Base-by-base conservation (phyloP, 2,797 vertebrate species). In the Gobionotothen gibberifrons region DNA sequence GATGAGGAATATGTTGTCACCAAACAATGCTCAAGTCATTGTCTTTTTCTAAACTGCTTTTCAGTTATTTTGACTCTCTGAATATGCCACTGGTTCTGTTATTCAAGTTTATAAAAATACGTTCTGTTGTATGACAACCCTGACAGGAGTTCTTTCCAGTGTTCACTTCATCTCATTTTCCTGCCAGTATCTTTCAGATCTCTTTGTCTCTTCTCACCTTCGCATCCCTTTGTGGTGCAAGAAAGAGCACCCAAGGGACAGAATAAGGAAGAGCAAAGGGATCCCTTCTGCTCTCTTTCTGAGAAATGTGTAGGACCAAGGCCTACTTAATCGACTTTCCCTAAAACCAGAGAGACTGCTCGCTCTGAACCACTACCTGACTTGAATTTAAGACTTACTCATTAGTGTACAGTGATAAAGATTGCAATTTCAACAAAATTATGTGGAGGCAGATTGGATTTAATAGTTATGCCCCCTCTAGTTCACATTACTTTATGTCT, bases 131-230 rank as follows among this genome's bases (percentile, higher is more conserved):
- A 61, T 5, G 9, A 52, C 17, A 52, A 29, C 64, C 16, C 17
- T 56, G 60, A 68, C 9, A 22, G 49, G 47, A 78, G 52, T 70
- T 46, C 57, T 66, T 84, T 80, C 77, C 71, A 59, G 48, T 22
- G 44, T 75, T 86, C 36, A 40, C 58, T 78, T 82, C 66, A 80
- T 69, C 67, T 80, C 57, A 69, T 72, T 75, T 46, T 49, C 77
- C 68, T 80, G 49, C 59, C 29, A 51, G 56, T 84, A 74, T 21
- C 56, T n/a, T 73, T 85, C 69, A 82, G 26, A 26, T 82, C 64
- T 75, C 55, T 79, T 59, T 71, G 61, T 75, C 67, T 86, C 47
- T 19, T 57, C 73, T 65, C 72, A 58, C 79, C 58, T 46, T 69
- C 64, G 69, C 70, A 57, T 81, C 66, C 83, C 69, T 82, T 56